Base-by-base conservation (phyloP, 1,140 invertebrate genomes). In the Pomacea maculata region DNA sequence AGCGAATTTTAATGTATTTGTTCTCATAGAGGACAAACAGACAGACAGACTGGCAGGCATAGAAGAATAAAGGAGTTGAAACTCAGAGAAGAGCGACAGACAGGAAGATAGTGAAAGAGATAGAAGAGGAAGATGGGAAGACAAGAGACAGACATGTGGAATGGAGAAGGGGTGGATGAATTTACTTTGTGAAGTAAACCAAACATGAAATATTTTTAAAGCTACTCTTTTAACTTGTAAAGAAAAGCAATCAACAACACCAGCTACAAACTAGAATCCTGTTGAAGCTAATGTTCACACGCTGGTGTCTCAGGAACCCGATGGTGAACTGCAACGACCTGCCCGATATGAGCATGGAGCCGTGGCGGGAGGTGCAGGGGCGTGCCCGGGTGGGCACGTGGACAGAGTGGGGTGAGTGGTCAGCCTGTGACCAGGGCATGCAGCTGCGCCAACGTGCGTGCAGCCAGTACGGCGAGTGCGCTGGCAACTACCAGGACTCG, bases 381-480 rank as follows among this genome's bases (percentile, higher is more conserved):
- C 67, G 67, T 70, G 6, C 6, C 67, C 14, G 29, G 67, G 10
- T 12, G 67, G 67, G 67, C 67, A n/a, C 29, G 67, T 70, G 67
- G 67, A 34, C n/a, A 9, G 29, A 70, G 67, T 70, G 67, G 67
- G 29, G 67, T 11, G n/a, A 2, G 67, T 70, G 67, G n/a, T 34
- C 21, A 70, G n/a, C 21, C n/a, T n/a, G 67, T 1, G 67, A 25
- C 11, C 5, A 70, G 4, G 67, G 67, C n/a, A 70, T 25, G 67
- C 67, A 70, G 21, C 67, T 70, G 67, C 67, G 29, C 0, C n/a
- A 70, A 70, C n/a, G 67, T n/a, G 4, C 67, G 11, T 70, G 67
- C 67, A 70, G 67, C 67, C 67, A 70, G 67, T n/a, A 34, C 67
- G 67, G 67, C 67, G 29, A 14, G n/a, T 75, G 74, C 61, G 52